phyloP scores from a whole-genome alignment of 2,888 invertebrate species.

The Amblyteles armatorius region DNA sequence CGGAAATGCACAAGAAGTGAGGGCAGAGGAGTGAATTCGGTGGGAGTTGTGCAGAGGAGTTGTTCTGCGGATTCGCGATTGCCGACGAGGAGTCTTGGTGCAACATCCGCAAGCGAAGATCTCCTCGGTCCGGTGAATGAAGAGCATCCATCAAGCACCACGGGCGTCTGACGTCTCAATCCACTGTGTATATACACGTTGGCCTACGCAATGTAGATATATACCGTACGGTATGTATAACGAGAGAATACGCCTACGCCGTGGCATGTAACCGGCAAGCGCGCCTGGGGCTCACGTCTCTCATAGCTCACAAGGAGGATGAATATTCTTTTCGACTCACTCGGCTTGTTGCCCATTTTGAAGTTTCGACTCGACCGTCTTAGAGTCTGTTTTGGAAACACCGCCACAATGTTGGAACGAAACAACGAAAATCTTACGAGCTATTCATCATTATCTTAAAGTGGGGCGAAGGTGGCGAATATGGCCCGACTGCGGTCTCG shows the following conservation, averaged over 20 bases:
- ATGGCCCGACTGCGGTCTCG: neutral
- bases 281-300: conserved; percentile 47
- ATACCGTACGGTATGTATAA: conserved; percentile 55
- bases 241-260: conserved; percentile 65
- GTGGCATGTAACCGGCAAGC: conserved; percentile 67
- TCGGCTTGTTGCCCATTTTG: conserved; percentile 18
- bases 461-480: neutral
- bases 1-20: neutral
- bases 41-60: conserved; percentile 26
- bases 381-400: neutral
- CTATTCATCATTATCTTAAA: neutral
- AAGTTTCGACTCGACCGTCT: neutral
- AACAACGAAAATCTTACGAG: conserved; percentile 45
- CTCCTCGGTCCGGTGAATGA: conserved; percentile 82
- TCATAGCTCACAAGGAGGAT: conserved; percentile 42
- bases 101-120: conserved; percentile 78
- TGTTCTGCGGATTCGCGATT: conserved; percentile 40
- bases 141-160: conserved; percentile 83
- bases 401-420: conserved; percentile 38
- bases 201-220: conserved; percentile 64
- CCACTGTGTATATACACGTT: conserved; percentile 74
- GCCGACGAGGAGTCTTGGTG: conserved; percentile 56
- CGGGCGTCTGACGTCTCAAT: conserved; percentile 84
- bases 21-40: neutral
- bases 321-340: conserved; percentile 27